Evolutionary conservation across 1,140 invertebrate genomes (phyloP).

Genomic region (Telenomus remus): DNA sequence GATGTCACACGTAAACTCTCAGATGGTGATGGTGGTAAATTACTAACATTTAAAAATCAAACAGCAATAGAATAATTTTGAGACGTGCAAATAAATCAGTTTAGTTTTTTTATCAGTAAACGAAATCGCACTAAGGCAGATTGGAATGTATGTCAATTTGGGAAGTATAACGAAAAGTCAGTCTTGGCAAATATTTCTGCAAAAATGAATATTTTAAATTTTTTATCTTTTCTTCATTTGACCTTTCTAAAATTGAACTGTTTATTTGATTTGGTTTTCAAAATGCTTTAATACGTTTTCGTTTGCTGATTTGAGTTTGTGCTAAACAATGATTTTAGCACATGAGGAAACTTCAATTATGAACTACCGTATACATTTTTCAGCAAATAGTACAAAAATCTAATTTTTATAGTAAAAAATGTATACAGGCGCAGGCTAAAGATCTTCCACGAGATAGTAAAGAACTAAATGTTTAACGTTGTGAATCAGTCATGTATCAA

Average conservation of each 20-base stretch:
- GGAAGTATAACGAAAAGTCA: conserved; percentile 6
- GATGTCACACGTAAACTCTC: conserved; percentile 2
- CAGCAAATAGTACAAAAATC: no score
- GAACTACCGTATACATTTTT: no score
- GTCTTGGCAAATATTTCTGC: conserved; percentile 18
- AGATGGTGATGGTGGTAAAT: neutral
- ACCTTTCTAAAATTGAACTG: neutral
- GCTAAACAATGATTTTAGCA: neutral
- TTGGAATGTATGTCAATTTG: conserved; percentile 39
- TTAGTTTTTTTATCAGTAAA: conserved; percentile 21
- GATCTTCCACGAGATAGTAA: neutral
- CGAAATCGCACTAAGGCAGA: conserved; percentile 45
- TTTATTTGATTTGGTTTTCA: conserved; percentile 4
- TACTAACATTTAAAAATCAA: neutral
- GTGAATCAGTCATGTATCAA: conserved; percentile 34
- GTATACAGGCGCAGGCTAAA: no score
- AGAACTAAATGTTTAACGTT: conserved; percentile 18
- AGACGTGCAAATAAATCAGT: neutral
- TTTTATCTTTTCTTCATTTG: neutral
- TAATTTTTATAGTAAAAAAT: no score
- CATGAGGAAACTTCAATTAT: no score
- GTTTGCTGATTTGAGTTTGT: conserved; percentile 29
- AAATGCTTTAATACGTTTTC: conserved; percentile 50
- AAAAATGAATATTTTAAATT: neutral
- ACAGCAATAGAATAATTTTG: neutral